Conservation (phyloP, 2,888 invertebrate genomes). For the Drosophila paranaensis region DNA sequence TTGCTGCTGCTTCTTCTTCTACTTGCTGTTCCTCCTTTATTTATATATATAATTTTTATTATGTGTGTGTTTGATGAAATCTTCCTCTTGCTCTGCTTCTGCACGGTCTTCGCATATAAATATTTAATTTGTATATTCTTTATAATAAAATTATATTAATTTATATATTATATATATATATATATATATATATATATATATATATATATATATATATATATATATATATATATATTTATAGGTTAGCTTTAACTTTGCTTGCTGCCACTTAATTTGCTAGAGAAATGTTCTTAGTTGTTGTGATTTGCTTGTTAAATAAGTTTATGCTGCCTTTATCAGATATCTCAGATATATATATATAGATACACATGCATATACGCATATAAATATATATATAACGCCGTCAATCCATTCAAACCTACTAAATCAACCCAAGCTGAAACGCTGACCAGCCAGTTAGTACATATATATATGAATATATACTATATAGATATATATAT, state of each 20-base stretch:
- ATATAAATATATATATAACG: neutral
- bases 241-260: conserved; percentile 56
- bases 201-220: conserved; percentile 60
- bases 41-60: conserved; percentile 28
- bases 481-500: conserved; percentile 8
- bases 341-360: conserved; percentile 11
- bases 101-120: conserved; percentile 65
- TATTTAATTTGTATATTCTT: conserved; percentile 79
- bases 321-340: conserved; percentile 42
- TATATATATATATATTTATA: conserved; percentile 64
- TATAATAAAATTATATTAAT: conserved; percentile 72
- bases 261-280: conserved; percentile 67
- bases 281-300: conserved; percentile 66
- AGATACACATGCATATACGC: neutral
- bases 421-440: conserved; percentile 21
- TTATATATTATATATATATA: conserved; percentile 19
- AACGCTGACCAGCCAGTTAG: conserved; percentile 47
- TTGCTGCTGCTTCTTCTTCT: conserved; percentile 26
- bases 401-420: neutral
- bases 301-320: conserved; percentile 40
- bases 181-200: conserved; percentile 60
- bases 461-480: conserved; percentile 33
- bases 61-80: conserved; percentile 80
- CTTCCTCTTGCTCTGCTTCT: conserved; percentile 62
- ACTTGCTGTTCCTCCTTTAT: conserved; percentile 25